Conservation (phyloP, 1,140 invertebrate species). For the Lepidurus packardi region DNA sequence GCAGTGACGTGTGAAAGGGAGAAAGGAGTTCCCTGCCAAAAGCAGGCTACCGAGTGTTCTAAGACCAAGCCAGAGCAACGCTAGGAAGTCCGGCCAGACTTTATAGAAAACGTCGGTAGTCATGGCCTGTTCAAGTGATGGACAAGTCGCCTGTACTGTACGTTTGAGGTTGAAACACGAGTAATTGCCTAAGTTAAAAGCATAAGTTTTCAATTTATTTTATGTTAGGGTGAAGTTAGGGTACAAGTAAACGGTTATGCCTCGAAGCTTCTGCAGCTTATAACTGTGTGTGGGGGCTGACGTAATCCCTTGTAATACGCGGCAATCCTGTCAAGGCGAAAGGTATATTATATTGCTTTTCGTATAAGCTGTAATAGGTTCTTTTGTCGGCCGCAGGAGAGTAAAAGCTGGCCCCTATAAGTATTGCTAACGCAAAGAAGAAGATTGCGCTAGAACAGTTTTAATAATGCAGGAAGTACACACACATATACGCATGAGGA, state of each 20-base stretch:
- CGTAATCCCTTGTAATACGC: conserved; percentile 11
- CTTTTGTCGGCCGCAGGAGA: background rate
- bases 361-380: background rate
- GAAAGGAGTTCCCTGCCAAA: too few relatives aligned
- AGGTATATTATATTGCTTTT: conserved; percentile 12
- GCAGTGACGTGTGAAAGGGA: too few relatives aligned
- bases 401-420: background rate
- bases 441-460: background rate
- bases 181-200: too few relatives aligned
- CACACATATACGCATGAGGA: background rate
- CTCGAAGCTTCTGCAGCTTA: background rate
- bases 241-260: background rate
- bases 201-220: too few relatives aligned
- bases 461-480: background rate
- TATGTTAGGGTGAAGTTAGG: background rate
- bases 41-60: too few relatives aligned
- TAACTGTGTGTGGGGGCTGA: background rate
- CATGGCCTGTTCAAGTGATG: too few relatives aligned
- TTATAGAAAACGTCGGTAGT: too few relatives aligned
- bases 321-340: background rate
- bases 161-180: too few relatives aligned
- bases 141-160: too few relatives aligned
- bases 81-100: too few relatives aligned
- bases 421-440: background rate
- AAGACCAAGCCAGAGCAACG: too few relatives aligned